phyloP scores from a whole-genome alignment of 2,797 vertebrate genomes.

The Phylloscopus collybita region DNA sequence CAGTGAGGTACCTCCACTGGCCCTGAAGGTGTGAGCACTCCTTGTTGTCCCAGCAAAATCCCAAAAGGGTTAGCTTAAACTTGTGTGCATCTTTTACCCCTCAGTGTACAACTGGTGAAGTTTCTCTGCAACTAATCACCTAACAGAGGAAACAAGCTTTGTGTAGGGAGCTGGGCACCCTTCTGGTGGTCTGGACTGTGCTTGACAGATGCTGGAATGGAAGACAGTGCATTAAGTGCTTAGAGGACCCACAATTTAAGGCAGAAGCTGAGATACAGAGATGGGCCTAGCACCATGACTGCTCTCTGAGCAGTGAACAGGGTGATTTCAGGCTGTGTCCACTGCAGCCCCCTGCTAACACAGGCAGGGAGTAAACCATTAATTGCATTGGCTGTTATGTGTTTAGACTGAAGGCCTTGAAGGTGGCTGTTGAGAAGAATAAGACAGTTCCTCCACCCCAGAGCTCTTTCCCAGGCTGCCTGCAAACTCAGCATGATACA shows the following conservation, averaged over 20 bases:
- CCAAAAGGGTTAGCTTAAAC: neutral
- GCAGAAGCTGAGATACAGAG: neutral
- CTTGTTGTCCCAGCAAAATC: accelerated
- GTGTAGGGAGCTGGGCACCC: neutral
- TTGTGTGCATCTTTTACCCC: neutral
- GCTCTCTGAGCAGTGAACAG: neutral
- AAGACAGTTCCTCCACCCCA: neutral
- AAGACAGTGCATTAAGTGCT: neutral
- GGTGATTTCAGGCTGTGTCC: neutral
- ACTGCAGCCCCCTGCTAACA: neutral
- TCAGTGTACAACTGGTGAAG: neutral
- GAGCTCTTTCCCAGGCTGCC: neutral
- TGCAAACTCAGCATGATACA: neutral
- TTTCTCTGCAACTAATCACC: neutral
- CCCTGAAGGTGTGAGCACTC: neutral
- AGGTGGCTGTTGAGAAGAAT: neutral
- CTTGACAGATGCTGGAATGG: neutral
- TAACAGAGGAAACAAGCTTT: neutral
- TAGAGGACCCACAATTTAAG: neutral
- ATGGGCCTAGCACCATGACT: neutral
- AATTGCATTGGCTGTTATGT: neutral
- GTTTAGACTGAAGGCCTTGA: neutral
- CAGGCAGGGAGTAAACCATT: neutral
- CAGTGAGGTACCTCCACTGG: neutral
- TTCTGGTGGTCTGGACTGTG: neutral